Evolutionary conservation across 2,888 invertebrate species (phyloP).

Genomic region (Tenthredo mesomela): DNA sequence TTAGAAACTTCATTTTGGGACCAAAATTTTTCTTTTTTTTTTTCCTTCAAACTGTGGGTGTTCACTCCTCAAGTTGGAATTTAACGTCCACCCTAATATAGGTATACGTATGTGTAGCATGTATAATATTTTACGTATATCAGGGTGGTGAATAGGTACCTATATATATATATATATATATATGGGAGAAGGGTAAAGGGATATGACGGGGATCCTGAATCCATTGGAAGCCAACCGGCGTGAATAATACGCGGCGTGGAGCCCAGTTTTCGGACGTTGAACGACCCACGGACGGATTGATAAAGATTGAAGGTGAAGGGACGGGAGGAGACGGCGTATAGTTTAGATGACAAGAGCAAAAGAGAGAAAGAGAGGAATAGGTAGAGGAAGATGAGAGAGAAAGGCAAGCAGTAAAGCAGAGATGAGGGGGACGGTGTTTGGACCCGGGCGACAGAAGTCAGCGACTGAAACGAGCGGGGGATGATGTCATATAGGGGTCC

Average conservation of each 20-base stretch:
- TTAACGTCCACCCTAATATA: too few species aligned
- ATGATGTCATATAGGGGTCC: slow-evolving; percentile 74
- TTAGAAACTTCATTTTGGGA: too few species aligned
- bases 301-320: slow-evolving; percentile 38
- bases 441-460: slow-evolving; percentile 77
- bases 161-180: too few species aligned
- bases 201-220: background rate
- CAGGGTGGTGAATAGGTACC: background rate
- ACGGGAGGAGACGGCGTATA: slow-evolving; percentile 16
- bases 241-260: slow-evolving; percentile 50
- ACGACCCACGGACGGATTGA: slow-evolving; percentile 46
- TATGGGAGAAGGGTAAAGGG: background rate
- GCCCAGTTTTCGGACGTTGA: slow-evolving; percentile 46
- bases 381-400: too few species aligned
- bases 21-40: too few species aligned
- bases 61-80: too few species aligned
- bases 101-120: background rate
- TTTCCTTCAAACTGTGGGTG: too few species aligned
- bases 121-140: background rate
- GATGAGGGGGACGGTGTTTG: slow-evolving; percentile 57
- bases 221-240: slow-evolving; percentile 42
- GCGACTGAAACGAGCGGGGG: slow-evolving; percentile 76
- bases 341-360: background rate
- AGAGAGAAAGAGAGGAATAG: background rate
- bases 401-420: background rate